Base-by-base conservation (phyloP, 2,113 vertebrate genomes). In the Xenopus borealis region DNA sequence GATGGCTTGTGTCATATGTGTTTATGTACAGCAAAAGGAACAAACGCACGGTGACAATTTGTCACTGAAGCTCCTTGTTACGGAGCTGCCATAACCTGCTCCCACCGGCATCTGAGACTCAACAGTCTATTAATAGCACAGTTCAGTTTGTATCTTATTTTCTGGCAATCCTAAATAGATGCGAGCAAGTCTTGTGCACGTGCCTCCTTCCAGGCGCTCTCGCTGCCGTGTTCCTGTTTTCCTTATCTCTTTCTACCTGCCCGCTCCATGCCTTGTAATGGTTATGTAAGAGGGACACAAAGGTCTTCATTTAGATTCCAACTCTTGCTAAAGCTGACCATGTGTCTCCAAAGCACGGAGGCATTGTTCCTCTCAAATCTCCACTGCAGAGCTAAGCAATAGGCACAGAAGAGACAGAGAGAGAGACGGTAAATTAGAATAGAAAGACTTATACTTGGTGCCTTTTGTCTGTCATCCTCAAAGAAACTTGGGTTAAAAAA, bases 41-140 rank as follows among this genome's bases (percentile, higher is more conserved):
- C 50, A 40, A 57, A n/a, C 11, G 58, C 3, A 10, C 46, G 18
- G 17, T n/a, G 30, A 50, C 14, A 50, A 61, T 20, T 20, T 61
- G 58, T 61, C 20, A 57, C 52, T 14, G 11, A 58, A 40, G 14
- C 65, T 52, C 33, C 57, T 23, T 12, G 17, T 53, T 62, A 68
- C 3, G 1, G 20, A 61, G 53, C 18, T 47, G 45, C 50, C 12
- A 16, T 47, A 75, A 13, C 64, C 57, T 19, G 65, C 44, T 75
- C 14, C n/a, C 23, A 67, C 5, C 9, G 9, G 53, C 33, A 75
- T 40, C 64, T 47, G 23, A 61, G 65, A 75, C 16, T 8, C 53
- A 73, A 18, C 57, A 45, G 13, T 52, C 57, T 75, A 75, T 62
- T 68, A 75, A 75, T 75, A 68, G 45, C 57, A 17, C 44, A 10